Evolutionary conservation across 2,888 invertebrate species (phyloP), one percentile per base, ranked within the genome.

Genomic region (Noctua comes): DNA sequence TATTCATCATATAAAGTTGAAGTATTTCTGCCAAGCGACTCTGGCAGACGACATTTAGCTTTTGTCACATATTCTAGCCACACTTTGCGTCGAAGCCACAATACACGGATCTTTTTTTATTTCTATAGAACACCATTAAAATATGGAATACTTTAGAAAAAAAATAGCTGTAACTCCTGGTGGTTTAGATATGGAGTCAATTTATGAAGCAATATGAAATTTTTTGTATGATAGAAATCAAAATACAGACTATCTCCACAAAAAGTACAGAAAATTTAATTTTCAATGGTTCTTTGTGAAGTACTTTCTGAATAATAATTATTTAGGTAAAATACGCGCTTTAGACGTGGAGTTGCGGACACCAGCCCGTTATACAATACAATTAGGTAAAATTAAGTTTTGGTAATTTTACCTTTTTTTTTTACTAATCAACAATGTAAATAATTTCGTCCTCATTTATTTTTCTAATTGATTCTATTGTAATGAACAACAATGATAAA

Each of bases 21-120:
- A 85, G 77, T 79, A 77, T 77, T 73, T 36, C 77, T 70, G 71
- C 81, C 73, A 88, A 88, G 88, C 89, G 18, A 36, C 74, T 78
- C 46, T 78, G 78, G 80, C 83, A 84, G 82, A 83, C 81, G 82
- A 90, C 89, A 88, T 82, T 18, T 81, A 88, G 88, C 87, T 68
- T 77, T 81, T 70, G 73, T 77, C 83, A 87, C 78, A 83, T 68
- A 65, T 54, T 86, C 77, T 90, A 90, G 90, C 88, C 84, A 91
- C 86, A 90, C 31, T 77, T 83, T 88, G 89, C 88, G 48, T 73
- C 65, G 77, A 91, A 91, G 91, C 91, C 84, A 91, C 90, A 88
- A 79, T 82, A 90, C 76, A 84, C 74, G 65, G 82, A 82, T 70
- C 65, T 48, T 11, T 48, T 59, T 10, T 76, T 74, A 82, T 78